These are phyloP conservation scores for Periophthalmodon schlosseri DNA, from an alignment of 2,113 vertebrate genomes.

Conservation along the genomic window DNA sequence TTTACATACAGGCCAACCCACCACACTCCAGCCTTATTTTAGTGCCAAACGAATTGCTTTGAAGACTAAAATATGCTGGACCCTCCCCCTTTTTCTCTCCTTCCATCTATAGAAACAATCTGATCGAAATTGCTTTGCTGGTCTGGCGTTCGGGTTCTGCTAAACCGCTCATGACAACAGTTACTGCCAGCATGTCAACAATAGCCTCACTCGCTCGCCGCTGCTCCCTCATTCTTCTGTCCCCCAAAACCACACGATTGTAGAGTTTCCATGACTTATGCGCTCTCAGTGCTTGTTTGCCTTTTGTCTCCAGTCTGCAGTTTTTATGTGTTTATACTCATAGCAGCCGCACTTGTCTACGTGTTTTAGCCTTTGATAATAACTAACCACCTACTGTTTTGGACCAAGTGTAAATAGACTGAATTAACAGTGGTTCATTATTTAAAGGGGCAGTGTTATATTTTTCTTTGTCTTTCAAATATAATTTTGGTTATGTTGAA, in stretches of 20 bases:
- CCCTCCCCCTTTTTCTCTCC: conserved; percentile 25
- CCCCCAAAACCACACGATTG: conserved; percentile 61
- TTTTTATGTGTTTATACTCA: conserved; percentile 30
- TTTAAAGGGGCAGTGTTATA: not conserved
- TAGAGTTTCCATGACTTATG: conserved; percentile 69
- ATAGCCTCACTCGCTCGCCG: conserved; percentile 45
- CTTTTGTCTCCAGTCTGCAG: conserved; percentile 43
- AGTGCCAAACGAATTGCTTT: conserved; percentile 70
- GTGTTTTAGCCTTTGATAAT: conserved; percentile 26
- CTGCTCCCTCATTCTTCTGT: conserved; percentile 28
- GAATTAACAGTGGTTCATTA: not conserved
- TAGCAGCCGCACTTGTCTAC: conserved; percentile 3
- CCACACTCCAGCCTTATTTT: conserved; percentile 21
- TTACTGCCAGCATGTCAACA: conserved; percentile 72
- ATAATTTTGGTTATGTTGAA: not conserved
- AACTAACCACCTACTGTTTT: not conserved
- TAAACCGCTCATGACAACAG: conserved; percentile 70
- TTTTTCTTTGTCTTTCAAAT: conserved; percentile 21
- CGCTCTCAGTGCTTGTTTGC: conserved; percentile 45
- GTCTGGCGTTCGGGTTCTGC: conserved; percentile 64
- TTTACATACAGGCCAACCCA: conserved; percentile 11
- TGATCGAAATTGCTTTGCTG: conserved; percentile 65
- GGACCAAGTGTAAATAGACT: not conserved
- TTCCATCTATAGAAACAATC: conserved; percentile 49
- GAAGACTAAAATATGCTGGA: conserved; percentile 68